A percentile compares a stretch with the other conserved stretches of the same genome.
phyloP scores from a whole-genome alignment of 2,888 invertebrate species.

The Proisotoma minuta region DNA sequence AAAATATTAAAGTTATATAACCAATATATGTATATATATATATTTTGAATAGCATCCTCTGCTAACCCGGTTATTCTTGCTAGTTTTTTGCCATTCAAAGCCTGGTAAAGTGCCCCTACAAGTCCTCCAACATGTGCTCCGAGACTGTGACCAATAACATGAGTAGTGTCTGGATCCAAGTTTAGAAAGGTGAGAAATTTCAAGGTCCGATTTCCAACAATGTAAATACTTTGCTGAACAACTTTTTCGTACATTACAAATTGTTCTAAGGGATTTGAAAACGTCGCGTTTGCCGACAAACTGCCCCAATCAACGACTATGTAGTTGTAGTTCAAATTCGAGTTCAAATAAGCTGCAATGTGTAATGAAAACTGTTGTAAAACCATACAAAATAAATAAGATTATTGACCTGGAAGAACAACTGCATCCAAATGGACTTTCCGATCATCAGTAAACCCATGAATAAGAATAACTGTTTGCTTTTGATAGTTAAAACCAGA shows the following conservation, averaged over 20 bases:
- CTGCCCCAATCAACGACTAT: constrained; percentile 13
- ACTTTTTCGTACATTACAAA: constrained; percentile 6
- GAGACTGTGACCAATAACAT: neutral
- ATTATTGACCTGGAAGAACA: neutral
- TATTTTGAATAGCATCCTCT: too few species aligned
- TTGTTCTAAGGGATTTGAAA: neutral
- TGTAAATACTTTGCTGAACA: neutral
- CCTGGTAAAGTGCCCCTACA: neutral
- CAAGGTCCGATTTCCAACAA: neutral
- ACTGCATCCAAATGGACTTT: neutral
- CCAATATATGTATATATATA: too few species aligned
- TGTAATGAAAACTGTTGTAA: too few species aligned
- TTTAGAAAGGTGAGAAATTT: neutral
- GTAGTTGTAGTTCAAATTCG: constrained; percentile 10
- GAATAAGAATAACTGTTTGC: neutral
- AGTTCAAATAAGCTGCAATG: constrained; percentile 8
- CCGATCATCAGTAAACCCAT: neutral
- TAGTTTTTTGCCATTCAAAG: neutral
- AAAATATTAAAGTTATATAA: too few species aligned
- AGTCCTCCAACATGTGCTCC: neutral
- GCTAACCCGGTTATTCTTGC: neutral
- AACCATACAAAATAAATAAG: too few species aligned
- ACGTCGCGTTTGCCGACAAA: constrained; percentile 2
- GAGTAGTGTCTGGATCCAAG: neutral
- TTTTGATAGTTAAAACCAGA: neutral